Conservation (phyloP, 92 coral and sea anemone species). For the Desmophyllum pertusum region DNA sequence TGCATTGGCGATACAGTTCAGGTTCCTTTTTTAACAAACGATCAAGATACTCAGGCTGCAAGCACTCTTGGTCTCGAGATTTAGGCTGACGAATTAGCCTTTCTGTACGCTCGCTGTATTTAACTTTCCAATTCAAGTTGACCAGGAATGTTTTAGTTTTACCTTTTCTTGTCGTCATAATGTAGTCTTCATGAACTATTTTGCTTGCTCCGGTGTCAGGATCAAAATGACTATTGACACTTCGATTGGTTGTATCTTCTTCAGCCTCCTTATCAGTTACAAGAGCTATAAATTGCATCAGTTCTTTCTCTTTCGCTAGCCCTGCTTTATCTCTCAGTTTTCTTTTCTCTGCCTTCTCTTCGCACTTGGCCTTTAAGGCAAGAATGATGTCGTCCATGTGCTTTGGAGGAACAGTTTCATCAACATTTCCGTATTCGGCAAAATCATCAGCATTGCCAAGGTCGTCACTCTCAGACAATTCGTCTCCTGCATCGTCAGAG, state of each 20-base stretch:
- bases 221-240: neutral
- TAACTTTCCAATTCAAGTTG: neutral
- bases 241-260: neutral
- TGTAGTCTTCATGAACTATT: constrained; percentile 14
- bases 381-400: constrained; percentile 17
- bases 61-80: constrained; percentile 24
- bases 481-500: constrained; percentile 24
- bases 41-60: constrained; percentile 22
- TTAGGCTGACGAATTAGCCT: constrained; percentile 6
- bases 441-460: constrained; percentile 21
- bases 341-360: neutral
- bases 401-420: constrained; percentile 39
- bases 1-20: constrained; percentile 27
- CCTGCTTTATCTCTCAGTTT: neutral
- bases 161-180: constrained; percentile 14
- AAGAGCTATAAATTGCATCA: no score
- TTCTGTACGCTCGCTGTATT: constrained; percentile 26
- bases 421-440: constrained; percentile 20
- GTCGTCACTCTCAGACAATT: constrained; percentile 26
- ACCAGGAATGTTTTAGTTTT: neutral
- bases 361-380: constrained; percentile 16
- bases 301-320: neutral
- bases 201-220: neutral
- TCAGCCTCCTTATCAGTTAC: neutral
- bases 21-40: constrained; percentile 42